Evolutionary conservation across 1,140 invertebrate species (phyloP).

Genomic region (Notospermus geniculatus): DNA sequence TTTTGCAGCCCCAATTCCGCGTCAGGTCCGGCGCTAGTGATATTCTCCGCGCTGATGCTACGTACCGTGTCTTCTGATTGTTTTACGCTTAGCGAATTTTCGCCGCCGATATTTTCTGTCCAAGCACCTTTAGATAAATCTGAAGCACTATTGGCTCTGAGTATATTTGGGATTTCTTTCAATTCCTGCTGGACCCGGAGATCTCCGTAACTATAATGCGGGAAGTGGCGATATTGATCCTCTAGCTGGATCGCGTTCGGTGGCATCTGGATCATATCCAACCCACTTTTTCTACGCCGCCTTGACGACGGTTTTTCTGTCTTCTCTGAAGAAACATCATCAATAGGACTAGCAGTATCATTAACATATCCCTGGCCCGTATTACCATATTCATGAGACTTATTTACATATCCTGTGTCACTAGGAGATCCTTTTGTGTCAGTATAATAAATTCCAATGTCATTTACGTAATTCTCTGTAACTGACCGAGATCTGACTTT

Average conservation of each 20-base stretch:
- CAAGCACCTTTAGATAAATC: slow-evolving; percentile 3
- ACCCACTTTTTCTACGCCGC: background rate
- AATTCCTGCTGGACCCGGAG: background rate
- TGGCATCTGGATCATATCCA: background rate
- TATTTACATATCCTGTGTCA: too few species aligned
- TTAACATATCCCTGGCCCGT: too few species aligned
- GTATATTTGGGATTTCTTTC: background rate
- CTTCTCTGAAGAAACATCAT: too few species aligned
- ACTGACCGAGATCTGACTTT: too few species aligned
- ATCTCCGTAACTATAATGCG: background rate
- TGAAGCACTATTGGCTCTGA: slow-evolving; percentile 1
- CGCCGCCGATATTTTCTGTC: background rate
- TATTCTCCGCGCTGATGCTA: background rate
- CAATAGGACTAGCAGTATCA: too few species aligned
- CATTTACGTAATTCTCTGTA: too few species aligned
- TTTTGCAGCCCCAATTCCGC: background rate
- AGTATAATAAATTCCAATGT: too few species aligned
- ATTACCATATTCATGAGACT: too few species aligned
- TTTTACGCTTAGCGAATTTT: slow-evolving; percentile 1
- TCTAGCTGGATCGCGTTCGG: background rate
- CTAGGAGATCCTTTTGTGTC: too few species aligned
- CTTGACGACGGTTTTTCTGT: background rate
- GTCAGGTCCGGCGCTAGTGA: background rate
- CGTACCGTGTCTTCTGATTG: background rate
- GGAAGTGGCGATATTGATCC: slow-evolving; percentile 9